Evolutionary conservation across 1,140 invertebrate genomes (phyloP).

Genomic region (Saccostrea echinata): DNA sequence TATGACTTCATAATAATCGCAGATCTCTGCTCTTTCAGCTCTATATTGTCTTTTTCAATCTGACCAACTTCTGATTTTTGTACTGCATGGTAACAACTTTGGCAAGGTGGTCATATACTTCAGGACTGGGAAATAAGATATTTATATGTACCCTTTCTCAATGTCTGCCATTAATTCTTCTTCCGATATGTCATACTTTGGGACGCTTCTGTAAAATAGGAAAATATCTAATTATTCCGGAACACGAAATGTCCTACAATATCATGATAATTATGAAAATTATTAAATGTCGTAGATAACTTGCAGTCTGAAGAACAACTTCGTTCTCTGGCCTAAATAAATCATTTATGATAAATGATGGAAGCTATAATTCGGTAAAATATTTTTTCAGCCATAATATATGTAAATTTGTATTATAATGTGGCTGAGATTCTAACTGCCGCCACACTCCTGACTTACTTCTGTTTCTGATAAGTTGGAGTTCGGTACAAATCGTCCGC

Average conservation of each 20-base stretch:
- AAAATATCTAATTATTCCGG: too few relatives aligned
- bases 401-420: too few relatives aligned
- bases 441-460: neutral
- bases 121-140: neutral
- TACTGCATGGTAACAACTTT: neutral
- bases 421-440: too few relatives aligned
- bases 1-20: too few relatives aligned
- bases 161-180: constrained; percentile 52
- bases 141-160: constrained; percentile 38
- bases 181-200: constrained; percentile 52
- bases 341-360: too few relatives aligned
- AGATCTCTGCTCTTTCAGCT: neutral
- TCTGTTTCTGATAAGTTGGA: constrained; percentile 26
- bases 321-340: too few relatives aligned
- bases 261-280: too few relatives aligned
- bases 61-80: neutral
- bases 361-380: too few relatives aligned
- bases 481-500: constrained; percentile 26
- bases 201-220: constrained; percentile 38
- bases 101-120: neutral
- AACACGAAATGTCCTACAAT: too few relatives aligned
- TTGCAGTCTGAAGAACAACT: too few relatives aligned
- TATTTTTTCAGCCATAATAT: too few relatives aligned
- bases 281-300: too few relatives aligned
- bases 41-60: neutral